phyloP scores from a whole-genome alignment of 1,140 invertebrate species.

The Phortica variegata region DNA sequence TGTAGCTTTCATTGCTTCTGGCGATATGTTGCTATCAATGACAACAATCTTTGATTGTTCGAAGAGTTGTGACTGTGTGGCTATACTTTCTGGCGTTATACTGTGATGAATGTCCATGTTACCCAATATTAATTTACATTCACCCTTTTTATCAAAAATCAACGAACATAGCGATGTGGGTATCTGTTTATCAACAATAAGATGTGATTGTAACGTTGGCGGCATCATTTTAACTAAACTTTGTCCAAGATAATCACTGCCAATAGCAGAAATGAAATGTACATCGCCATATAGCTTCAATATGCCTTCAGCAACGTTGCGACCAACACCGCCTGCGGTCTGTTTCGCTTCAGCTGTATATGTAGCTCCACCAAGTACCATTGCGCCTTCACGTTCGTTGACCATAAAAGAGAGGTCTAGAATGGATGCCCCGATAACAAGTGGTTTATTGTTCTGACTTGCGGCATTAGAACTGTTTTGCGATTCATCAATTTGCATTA shows the following conservation, averaged over 20 bases:
- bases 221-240: slow-evolving; percentile 57
- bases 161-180: slow-evolving; percentile 74
- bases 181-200: slow-evolving; percentile 53
- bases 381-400: slow-evolving; percentile 30
- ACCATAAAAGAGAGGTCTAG: slow-evolving; percentile 39
- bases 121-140: slow-evolving; percentile 76
- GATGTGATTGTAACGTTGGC: slow-evolving; percentile 37
- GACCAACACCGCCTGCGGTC: slow-evolving; percentile 81
- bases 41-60: slow-evolving; percentile 69
- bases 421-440: slow-evolving; percentile 49
- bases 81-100: slow-evolving; percentile 66
- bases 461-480: background rate
- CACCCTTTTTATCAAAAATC: slow-evolving; percentile 70
- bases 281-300: slow-evolving; percentile 68
- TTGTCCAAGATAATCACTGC: slow-evolving; percentile 66
- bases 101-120: slow-evolving; percentile 80
- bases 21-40: slow-evolving; percentile 78
- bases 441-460: slow-evolving; percentile 10
- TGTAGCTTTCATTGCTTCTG: slow-evolving; percentile 66
- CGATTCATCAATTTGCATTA: slow-evolving; percentile 37
- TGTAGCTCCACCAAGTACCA: slow-evolving; percentile 77
- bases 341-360: slow-evolving; percentile 66
- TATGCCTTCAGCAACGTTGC: slow-evolving; percentile 88
- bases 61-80: slow-evolving; percentile 60
- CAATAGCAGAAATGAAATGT: slow-evolving; percentile 78